Evolutionary conservation across 2,113 vertebrate species (phyloP).

Genomic region (Lipophrys pholis): DNA sequence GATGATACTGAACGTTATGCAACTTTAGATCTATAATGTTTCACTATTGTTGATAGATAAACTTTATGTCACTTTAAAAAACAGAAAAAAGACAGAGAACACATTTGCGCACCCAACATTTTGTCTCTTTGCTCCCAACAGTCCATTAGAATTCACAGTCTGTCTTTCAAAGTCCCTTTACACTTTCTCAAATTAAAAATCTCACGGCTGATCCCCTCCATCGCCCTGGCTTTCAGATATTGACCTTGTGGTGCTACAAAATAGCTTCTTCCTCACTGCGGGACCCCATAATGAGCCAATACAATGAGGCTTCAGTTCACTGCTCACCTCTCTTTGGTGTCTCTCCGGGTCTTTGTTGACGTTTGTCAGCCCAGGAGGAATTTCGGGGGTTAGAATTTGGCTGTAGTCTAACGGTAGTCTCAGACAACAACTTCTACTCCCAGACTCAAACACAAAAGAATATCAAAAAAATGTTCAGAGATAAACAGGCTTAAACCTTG

Average conservation of each 20-base stretch:
- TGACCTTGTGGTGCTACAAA: slow-evolving; percentile 81
- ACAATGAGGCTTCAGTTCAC: slow-evolving; percentile 83
- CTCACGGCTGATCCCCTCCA: slow-evolving; percentile 74
- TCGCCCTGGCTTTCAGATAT: slow-evolving; percentile 77
- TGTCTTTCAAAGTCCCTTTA: slow-evolving; percentile 69
- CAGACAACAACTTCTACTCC: slow-evolving; percentile 63
- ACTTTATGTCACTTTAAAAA: slow-evolving; percentile 6
- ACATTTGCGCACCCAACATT: slow-evolving; percentile 39
- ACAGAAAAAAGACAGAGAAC: slow-evolving; percentile 12
- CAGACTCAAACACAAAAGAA: slow-evolving; percentile 45
- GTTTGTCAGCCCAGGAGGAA: slow-evolving; percentile 80
- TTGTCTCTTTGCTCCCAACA: slow-evolving; percentile 49
- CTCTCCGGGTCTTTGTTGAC: slow-evolving; percentile 80
- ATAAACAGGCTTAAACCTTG: slow-evolving; percentile 62
- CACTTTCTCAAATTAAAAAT: slow-evolving; percentile 76
- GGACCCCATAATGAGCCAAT: slow-evolving; percentile 79
- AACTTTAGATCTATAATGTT: not conserved
- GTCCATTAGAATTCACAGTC: slow-evolving; percentile 66
- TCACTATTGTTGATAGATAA: not conserved
- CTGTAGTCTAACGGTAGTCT: slow-evolving; percentile 59
- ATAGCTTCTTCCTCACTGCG: slow-evolving; percentile 80
- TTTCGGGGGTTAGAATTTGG: slow-evolving; percentile 67
- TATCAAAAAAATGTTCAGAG: slow-evolving; percentile 44
- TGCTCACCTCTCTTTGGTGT: slow-evolving; percentile 82
- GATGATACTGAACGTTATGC: not conserved